Percentiles rank a stretch among this genome's conserved stretches.
Conservation (phyloP, 1,140 invertebrate genomes). For the Samia ricini region DNA sequence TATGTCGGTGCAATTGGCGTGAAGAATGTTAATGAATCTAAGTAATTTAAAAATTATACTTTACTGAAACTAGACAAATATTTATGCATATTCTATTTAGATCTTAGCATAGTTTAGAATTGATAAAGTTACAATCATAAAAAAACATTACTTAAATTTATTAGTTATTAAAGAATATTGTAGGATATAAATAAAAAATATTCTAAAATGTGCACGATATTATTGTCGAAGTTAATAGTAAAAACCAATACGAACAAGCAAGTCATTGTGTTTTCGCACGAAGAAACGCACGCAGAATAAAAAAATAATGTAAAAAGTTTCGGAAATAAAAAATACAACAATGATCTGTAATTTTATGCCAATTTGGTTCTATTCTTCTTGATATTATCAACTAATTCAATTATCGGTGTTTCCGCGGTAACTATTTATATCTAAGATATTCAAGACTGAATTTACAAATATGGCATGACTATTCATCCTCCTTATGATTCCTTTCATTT, state of each 20-base stretch:
- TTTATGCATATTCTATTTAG: too few relatives aligned
- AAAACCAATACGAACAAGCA: not conserved
- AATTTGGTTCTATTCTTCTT: conserved; percentile 9
- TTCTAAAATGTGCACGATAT: not conserved
- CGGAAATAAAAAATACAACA: conserved; percentile 9
- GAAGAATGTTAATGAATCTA: too few relatives aligned
- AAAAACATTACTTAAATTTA: too few relatives aligned
- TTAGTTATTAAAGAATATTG: too few relatives aligned
- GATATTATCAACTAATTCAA: conserved; percentile 21
- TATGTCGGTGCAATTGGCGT: too few relatives aligned
- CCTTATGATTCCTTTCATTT: too few relatives aligned
- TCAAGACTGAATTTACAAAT: not conserved
- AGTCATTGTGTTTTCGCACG: conserved; percentile 30
- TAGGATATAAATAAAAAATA: not conserved
- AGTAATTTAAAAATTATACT: too few relatives aligned
- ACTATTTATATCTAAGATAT: not conserved
- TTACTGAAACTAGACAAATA: too few relatives aligned
- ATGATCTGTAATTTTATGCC: conserved; percentile 20
- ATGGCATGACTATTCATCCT: not conserved
- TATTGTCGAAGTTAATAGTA: not conserved
- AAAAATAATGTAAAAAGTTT: conserved; percentile 12
- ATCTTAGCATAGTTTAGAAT: too few relatives aligned
- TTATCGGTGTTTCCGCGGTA: conserved; percentile 12
- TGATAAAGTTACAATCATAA: too few relatives aligned
- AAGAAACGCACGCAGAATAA: conserved; percentile 8